phyloP scores from a whole-genome alignment of 2,888 invertebrate genomes.

The Hymenopus coronatus region DNA sequence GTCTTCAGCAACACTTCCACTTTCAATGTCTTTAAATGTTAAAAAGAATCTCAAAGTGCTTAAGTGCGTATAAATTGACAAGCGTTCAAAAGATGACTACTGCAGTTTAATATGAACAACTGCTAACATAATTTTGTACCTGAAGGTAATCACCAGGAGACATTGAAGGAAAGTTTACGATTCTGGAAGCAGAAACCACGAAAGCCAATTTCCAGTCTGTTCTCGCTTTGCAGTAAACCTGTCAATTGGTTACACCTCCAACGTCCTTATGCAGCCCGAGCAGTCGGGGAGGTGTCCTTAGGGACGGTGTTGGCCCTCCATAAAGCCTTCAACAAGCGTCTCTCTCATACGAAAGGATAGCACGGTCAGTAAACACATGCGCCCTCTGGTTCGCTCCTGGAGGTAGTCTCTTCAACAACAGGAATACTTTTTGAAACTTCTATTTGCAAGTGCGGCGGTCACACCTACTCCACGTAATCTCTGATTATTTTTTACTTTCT shows the following conservation, averaged over 20 bases:
- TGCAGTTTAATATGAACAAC: not conserved
- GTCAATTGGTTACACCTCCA: not conserved
- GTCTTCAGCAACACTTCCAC: too few relatives aligned
- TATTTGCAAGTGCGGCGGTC: too few relatives aligned
- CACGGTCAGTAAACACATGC: not conserved
- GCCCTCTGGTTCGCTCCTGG: not conserved
- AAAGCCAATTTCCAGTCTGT: not conserved
- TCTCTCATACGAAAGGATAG: not conserved
- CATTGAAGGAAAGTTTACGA: not conserved
- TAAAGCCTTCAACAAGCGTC: not conserved
- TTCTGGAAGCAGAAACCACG: not conserved
- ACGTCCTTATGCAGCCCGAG: not conserved
- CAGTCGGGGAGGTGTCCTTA: not conserved
- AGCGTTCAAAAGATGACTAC: too few relatives aligned
- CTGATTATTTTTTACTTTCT: too few relatives aligned
- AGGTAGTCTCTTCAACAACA: not conserved
- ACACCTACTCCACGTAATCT: too few relatives aligned
- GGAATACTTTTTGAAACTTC: not conserved
- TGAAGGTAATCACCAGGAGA: not conserved
- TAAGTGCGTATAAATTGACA: too few relatives aligned
- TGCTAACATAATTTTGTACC: not conserved
- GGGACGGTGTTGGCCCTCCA: not conserved
- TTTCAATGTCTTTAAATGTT: too few relatives aligned
- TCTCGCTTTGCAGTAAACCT: constrained; percentile 6
- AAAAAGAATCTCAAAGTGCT: too few relatives aligned